Evolutionary conservation across 2,888 invertebrate species (phyloP).

Genomic region (Dicyrtoma fusca): DNA sequence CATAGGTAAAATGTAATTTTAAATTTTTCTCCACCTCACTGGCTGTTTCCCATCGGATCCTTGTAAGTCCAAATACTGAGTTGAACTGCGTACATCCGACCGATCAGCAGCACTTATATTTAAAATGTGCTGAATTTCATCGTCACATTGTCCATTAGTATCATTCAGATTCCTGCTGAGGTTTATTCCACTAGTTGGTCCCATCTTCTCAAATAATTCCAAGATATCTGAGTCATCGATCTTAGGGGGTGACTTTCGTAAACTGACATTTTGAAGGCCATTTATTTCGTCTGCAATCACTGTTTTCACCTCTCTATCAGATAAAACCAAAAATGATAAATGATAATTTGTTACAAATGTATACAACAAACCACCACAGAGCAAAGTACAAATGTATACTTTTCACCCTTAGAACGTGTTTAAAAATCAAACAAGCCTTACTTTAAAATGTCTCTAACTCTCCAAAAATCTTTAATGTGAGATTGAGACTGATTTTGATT

Average conservation of each 20-base stretch:
- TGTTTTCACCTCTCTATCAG: constrained; percentile 44
- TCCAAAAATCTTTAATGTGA: constrained; percentile 33
- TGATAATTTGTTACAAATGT: too few relatives aligned
- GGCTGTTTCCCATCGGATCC: not conserved
- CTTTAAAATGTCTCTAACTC: constrained; percentile 45
- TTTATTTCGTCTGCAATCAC: constrained; percentile 48
- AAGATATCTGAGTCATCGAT: constrained; percentile 28
- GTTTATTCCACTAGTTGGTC: not conserved
- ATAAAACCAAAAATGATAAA: not conserved
- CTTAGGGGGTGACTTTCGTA: constrained; percentile 24
- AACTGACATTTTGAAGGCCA: constrained; percentile 26
- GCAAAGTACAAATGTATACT: too few relatives aligned
- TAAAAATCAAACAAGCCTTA: too few relatives aligned
- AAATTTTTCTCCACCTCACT: not conserved
- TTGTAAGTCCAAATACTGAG: constrained; percentile 41
- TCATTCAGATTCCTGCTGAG: constrained; percentile 36
- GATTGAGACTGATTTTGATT: constrained; percentile 36
- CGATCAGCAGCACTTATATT: constrained; percentile 13
- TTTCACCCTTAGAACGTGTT: too few relatives aligned
- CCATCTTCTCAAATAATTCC: constrained; percentile 11
- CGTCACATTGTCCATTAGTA: constrained; percentile 40
- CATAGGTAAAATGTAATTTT: too few relatives aligned
- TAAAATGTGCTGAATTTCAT: constrained; percentile 47
- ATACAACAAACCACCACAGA: too few relatives aligned
- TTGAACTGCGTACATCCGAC: constrained; percentile 42